Base-by-base conservation (phyloP, 2,888 invertebrate species). In the Drosophila peninsularis region DNA sequence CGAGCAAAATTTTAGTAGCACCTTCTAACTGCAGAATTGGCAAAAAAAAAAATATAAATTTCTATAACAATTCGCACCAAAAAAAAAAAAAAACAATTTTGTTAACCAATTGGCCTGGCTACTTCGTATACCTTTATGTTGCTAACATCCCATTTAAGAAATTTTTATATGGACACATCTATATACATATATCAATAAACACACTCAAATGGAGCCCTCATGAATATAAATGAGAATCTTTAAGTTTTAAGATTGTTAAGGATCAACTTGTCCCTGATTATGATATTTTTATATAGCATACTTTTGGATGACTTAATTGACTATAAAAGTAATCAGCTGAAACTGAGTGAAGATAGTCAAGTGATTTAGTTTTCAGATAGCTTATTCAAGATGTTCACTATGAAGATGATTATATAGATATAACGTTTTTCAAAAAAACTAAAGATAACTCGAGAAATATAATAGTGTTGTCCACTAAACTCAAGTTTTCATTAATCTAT, bases 41-140 rank as follows among this genome's bases (percentile, higher is more conserved):
- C 78, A 54, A 57, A 13, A 42, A 42, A 39, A 39, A 6, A 21
- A 7, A 14, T 68, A 37, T n/a, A 9, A 1, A n/a, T 41, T 54
- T 50, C 52, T 56, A 62, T 55, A 69, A 58, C 53, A 66, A 68
- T 61, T 34, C 50, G 69, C 74, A 74, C 76, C 60, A 58, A 71
- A 60, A 60, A 60, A 50, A 64, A 53, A 54, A 39, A 52, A 50
- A 44, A 37, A 13, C 14, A 13, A 34, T 27, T 37, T 42, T 66
- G 19, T 61, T 77, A 72, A 81, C 56, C 62, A 66, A 79, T 83
- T 83, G 74, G 79, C 64, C 66, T 50, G 58, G 71, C 83, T 80
- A 81, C 71, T 73, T 69, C 67, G 64, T 65, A 57, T 78, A 54
- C 44, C 27, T 52, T 80, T 80, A 66, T 62, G 64, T 82, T 85